Percentiles rank a stretch among this genome's conserved stretches.
These are phyloP conservation scores for Coecobrya sp. DNA, from an alignment of 2,888 invertebrate species.

Conservation along the genomic window DNA sequence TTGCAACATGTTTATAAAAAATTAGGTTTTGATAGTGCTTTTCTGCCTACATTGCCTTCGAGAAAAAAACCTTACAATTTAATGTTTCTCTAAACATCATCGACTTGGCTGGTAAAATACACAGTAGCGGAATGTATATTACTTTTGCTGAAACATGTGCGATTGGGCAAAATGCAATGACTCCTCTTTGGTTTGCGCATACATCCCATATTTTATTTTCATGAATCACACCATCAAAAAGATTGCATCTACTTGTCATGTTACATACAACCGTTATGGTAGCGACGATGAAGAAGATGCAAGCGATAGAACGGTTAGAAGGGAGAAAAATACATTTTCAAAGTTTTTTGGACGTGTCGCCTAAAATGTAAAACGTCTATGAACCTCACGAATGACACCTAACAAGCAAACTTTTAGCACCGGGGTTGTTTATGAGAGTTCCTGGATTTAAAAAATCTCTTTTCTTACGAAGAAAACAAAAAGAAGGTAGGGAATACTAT, in stretches of 20 bases:
- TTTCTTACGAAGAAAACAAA: background rate
- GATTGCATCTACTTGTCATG: constrained; percentile 47
- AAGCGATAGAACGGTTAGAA: background rate
- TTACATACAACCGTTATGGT: constrained; percentile 41
- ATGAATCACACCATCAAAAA: constrained; percentile 45
- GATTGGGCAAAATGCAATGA: constrained; percentile 6
- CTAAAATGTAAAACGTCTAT: background rate
- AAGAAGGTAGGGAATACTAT: background rate
- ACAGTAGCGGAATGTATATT: constrained; percentile 51
- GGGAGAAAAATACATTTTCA: background rate
- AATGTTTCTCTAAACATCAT: background rate
- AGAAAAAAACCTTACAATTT: background rate
- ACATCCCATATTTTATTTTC: constrained; percentile 33
- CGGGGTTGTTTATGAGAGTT: constrained; percentile 40
- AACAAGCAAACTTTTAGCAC: background rate
- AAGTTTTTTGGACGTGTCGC: constrained; percentile 6
- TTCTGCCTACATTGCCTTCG: background rate
- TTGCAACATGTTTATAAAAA: constrained; percentile 25
- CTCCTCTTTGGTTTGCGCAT: background rate
- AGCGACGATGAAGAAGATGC: constrained; percentile 20
- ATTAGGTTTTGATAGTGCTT: background rate
- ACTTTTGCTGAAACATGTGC: constrained; percentile 18
- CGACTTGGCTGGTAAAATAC: background rate
- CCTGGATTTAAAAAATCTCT: constrained; percentile 21
- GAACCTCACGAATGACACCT: background rate